phyloP scores from a whole-genome alignment of 2,888 invertebrate genomes.

The Eristalis intricaria region DNA sequence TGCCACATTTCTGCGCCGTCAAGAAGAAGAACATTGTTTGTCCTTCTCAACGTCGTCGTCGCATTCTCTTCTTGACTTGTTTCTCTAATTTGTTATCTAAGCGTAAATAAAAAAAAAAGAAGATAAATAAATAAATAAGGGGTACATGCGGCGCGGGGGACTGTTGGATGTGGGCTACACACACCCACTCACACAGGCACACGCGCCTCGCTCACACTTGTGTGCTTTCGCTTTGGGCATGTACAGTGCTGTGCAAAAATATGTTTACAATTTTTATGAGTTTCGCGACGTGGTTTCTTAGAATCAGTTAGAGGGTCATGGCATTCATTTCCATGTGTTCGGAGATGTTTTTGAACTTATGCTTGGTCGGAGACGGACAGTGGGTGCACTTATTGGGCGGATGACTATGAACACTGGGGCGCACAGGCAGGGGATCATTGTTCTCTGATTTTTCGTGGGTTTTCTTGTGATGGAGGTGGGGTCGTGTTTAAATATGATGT shows the following conservation, averaged over 20 bases:
- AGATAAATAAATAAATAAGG: conserved; percentile 51
- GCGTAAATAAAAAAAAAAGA: conserved; percentile 38
- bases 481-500: no score
- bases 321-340: neutral
- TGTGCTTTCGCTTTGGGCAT: neutral
- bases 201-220: neutral
- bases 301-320: neutral
- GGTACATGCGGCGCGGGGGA: neutral
- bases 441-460: neutral
- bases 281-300: neutral
- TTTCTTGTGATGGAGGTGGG: no score
- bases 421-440: neutral
- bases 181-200: neutral
- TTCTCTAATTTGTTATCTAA: conserved; percentile 50
- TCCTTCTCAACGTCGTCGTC: neutral
- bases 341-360: neutral
- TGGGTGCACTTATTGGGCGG: neutral
- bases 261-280: neutral
- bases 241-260: conserved; percentile 1
- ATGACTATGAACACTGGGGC: neutral
- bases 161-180: conserved; percentile 30
- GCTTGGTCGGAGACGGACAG: neutral
- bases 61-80: neutral
- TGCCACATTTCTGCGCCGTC: conserved; percentile 33
- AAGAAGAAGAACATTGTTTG: neutral